These are phyloP conservation scores for Caenorhabditis virilis DNA, from an alignment of 2,888 invertebrate genomes.

Conservation along the genomic window DNA sequence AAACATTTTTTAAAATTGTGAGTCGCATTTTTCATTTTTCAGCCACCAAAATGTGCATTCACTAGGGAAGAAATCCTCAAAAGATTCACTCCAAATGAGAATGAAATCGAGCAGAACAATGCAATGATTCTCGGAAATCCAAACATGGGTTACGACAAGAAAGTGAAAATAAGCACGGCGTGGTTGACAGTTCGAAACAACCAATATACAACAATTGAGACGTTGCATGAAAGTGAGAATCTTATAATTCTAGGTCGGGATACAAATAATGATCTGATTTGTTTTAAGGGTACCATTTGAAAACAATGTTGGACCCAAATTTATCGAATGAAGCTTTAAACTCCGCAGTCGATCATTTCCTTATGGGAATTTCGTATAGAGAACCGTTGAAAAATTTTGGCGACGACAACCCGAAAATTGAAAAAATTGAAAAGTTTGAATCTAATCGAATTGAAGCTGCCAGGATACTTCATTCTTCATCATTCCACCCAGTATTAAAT, in stretches of 20 bases:
- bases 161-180: constrained; percentile 40
- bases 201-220: constrained; percentile 43
- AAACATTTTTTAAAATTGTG: neutral
- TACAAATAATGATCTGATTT: neutral
- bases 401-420: neutral
- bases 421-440: neutral
- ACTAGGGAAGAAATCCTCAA: constrained; percentile 51
- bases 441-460: constrained; percentile 30
- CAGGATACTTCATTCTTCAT: constrained; percentile 17
- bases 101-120: constrained; percentile 16
- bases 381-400: constrained; percentile 2
- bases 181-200: constrained; percentile 50
- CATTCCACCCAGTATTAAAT: constrained; percentile 28
- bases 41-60: constrained; percentile 57
- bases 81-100: constrained; percentile 15
- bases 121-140: constrained; percentile 31
- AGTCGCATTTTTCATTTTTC: constrained; percentile 2
- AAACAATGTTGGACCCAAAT: constrained; percentile 28
- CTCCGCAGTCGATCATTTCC: constrained; percentile 32
- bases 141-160: constrained; percentile 35
- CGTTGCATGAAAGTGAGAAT: constrained; percentile 40
- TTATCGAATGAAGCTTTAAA: constrained; percentile 10
- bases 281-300: constrained; percentile 42
- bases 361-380: constrained; percentile 42
- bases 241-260: no score